phyloP scores from a whole-genome alignment of 2,888 invertebrate species.

The Drymonia ruficornis region DNA sequence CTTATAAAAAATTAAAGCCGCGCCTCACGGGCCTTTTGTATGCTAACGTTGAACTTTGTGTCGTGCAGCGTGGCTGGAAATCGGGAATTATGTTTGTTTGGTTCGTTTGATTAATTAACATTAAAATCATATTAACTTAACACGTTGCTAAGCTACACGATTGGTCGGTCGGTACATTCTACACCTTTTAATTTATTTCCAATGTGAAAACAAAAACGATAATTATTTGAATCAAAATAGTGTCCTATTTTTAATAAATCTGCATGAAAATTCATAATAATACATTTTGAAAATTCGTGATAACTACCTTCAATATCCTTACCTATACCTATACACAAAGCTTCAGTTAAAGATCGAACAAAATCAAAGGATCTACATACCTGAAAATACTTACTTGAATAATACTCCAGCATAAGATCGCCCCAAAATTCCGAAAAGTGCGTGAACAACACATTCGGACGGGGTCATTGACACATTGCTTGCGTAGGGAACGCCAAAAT shows the following conservation, averaged over 20 bases:
- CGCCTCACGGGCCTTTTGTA: slow-evolving; percentile 70
- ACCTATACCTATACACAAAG: too few species aligned
- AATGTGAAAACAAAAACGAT: too few species aligned
- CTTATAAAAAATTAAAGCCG: slow-evolving; percentile 76
- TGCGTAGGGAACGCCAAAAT: slow-evolving; percentile 84
- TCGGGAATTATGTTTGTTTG: slow-evolving; percentile 62
- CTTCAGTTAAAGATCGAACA: too few species aligned
- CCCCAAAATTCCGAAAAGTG: slow-evolving; percentile 81
- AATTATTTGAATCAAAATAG: too few species aligned
- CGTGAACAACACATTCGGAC: slow-evolving; percentile 81
- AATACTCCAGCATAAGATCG: slow-evolving; percentile 45
- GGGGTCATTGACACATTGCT: slow-evolving; percentile 81
- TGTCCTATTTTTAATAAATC: too few species aligned
- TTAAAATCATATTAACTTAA: not conserved
- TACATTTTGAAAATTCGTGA: too few species aligned
- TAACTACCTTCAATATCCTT: too few species aligned
- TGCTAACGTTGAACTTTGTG: slow-evolving; percentile 75
- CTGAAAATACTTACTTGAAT: not conserved
- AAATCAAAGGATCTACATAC: not conserved
- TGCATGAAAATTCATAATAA: too few species aligned
- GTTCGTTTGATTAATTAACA: slow-evolving; percentile 40
- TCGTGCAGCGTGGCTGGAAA: slow-evolving; percentile 53
- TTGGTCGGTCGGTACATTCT: not conserved
- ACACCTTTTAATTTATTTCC: too few species aligned
- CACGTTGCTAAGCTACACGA: not conserved